Evolutionary conservation across 1,140 invertebrate genomes (phyloP).

Genomic region (Solenopsis fugax): DNA sequence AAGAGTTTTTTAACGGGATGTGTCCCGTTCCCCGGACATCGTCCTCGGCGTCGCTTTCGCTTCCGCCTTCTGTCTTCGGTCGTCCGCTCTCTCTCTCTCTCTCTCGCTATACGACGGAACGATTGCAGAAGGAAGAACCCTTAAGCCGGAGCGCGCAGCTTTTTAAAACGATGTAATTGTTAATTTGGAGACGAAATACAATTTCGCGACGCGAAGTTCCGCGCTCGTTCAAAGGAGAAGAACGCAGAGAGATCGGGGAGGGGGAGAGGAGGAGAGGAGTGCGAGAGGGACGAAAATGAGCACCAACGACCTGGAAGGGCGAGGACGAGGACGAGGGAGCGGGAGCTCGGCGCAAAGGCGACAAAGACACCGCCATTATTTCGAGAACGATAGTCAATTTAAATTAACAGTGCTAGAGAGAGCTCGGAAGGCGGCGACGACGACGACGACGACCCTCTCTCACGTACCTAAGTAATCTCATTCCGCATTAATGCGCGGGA

Average conservation of each 20-base stretch:
- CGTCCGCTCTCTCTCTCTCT: constrained; percentile 54
- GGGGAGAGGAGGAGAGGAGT: not conserved
- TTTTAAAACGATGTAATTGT: constrained; percentile 80
- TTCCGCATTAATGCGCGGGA: constrained; percentile 75
- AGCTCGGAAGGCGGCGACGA: constrained; percentile 59
- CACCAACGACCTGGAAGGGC: constrained; percentile 44
- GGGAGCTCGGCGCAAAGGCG: constrained; percentile 67
- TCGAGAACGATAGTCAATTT: constrained; percentile 80
- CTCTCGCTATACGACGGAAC: constrained; percentile 54
- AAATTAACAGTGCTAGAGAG: constrained; percentile 77
- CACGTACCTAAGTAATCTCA: constrained; percentile 77
- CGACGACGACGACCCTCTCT: constrained; percentile 61
- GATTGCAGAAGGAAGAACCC: constrained; percentile 49
- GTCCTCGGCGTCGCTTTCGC: constrained; percentile 18
- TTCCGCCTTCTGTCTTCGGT: constrained; percentile 36
- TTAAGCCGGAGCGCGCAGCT: constrained; percentile 66
- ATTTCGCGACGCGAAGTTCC: constrained; percentile 74
- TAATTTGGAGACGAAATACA: constrained; percentile 77
- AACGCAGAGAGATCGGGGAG: not conserved
- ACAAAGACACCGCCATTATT: constrained; percentile 77
- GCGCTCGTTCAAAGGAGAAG: constrained; percentile 64
- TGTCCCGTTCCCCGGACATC: constrained; percentile 19
- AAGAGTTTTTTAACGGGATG: constrained; percentile 65
- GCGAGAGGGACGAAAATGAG: constrained; percentile 55
- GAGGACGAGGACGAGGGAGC: constrained; percentile 47